Base-by-base conservation (phyloP, 2,888 invertebrate species). In the Hemaris fuciformis region DNA sequence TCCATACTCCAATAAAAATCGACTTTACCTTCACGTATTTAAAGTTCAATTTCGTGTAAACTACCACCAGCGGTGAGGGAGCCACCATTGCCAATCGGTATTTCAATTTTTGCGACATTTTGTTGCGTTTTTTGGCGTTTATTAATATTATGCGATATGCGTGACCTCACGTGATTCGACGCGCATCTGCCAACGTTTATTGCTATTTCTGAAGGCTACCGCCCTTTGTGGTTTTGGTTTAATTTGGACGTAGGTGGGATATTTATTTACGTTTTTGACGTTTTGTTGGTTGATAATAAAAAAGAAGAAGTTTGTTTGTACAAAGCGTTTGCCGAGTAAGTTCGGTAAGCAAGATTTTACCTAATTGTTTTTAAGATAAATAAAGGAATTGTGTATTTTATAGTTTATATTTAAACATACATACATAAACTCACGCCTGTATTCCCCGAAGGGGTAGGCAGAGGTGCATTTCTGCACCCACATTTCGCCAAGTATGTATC, bases 21-120 rank as follows among this genome's bases (percentile, higher is more conserved):
- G 3, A 31, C 3, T n/a, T 3, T 53, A 31, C 15, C 3, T 4
- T 3, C 10, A 18, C 15, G 0, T 71, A 72, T 75, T 76, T 74
- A 77, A 77, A 71, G 71, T 41, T 60, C 43, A 60, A 57, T 58
- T 62, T 60, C 18, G n/a, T 13, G 2, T 23, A 38, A 22, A 4
- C 23, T 45, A 45, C 20, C 38, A 58, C 68, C 65, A 62, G 65
- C 79, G 80, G 80, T 78, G 70, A 79, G 80, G 80, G 79, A 80
- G 34, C 22, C 15, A 27, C 72, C 74, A 73, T 77, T 76, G 74
- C 78, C 78, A 80, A 82, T 83, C 70, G 74, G 75, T 73, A 77
- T 83, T 81, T 82, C 80, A 82, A 81, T 83, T 83, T 83, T 81
- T 76, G 76, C 73, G 67, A 75, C 76, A 76, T 80, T 78, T 80